These are phyloP conservation scores for Oceanodroma leucorhoa DNA, from an alignment of 2,797 vertebrate genomes.

Conservation along the genomic window DNA sequence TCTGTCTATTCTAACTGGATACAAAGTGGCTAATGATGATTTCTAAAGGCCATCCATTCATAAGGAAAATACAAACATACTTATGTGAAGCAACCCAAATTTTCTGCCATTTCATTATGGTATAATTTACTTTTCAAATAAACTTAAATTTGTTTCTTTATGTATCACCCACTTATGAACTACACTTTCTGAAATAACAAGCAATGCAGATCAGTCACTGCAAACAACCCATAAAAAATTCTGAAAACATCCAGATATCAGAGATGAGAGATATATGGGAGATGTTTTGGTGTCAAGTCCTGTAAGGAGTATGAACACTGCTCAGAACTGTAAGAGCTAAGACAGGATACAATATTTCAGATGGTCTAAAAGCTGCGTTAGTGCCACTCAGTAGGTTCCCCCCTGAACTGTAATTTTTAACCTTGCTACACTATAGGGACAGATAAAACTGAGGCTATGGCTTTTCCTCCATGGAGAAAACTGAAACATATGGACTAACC, in stretches of 20 bases:
- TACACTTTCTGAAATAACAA: neutral
- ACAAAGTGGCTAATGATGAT: neutral
- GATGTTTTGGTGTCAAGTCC: neutral
- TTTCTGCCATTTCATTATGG: neutral
- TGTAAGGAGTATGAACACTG: neutral
- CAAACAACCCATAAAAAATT: neutral
- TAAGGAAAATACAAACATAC: neutral
- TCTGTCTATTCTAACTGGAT: neutral
- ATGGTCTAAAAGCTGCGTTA: neutral
- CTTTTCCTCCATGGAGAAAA: neutral
- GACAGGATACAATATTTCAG: neutral
- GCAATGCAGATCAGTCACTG: neutral
- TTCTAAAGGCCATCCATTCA: neutral
- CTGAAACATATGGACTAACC: neutral
- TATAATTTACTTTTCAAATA: neutral
- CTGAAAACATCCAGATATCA: neutral
- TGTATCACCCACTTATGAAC: neutral
- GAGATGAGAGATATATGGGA: neutral
- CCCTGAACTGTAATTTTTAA: neutral
- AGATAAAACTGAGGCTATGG: neutral
- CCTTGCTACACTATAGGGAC: neutral
- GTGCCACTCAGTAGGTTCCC: neutral
- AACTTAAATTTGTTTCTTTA: neutral
- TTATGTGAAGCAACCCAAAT: neutral
- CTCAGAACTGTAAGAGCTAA: neutral